Conservation (phyloP, 2,113 vertebrate species). For the Silurus asotus region DNA sequence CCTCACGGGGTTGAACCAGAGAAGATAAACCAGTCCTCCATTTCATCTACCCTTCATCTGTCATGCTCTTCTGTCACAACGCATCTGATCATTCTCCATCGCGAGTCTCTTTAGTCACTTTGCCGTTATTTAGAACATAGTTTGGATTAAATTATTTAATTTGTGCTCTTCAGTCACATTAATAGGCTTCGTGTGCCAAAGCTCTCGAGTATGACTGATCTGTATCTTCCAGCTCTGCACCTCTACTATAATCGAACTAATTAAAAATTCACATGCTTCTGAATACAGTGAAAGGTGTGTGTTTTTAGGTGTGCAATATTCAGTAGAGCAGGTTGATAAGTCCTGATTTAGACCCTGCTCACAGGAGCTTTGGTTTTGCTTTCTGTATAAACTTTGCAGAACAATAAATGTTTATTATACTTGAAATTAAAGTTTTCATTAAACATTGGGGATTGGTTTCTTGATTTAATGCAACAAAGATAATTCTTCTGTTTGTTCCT, state of each 20-base stretch:
- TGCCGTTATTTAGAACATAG: neutral
- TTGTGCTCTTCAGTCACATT: neutral
- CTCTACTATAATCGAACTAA: neutral
- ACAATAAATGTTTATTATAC: conserved; percentile 39
- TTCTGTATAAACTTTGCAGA: conserved; percentile 36
- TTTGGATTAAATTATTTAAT: neutral
- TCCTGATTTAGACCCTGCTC: neutral
- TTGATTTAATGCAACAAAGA: neutral
- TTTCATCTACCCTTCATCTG: neutral
- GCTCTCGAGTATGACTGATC: neutral
- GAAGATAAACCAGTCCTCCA: conserved; percentile 61
- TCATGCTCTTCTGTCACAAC: neutral
- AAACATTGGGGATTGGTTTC: neutral
- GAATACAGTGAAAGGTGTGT: neutral
- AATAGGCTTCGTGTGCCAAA: conserved; percentile 20
- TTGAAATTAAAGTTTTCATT: conserved; percentile 15
- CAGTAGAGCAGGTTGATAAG: neutral
- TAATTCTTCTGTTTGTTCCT: no score
- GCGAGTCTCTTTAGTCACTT: neutral
- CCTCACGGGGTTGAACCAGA: conserved; percentile 75
- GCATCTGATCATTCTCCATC: neutral
- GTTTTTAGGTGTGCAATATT: neutral
- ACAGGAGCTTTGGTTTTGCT: neutral
- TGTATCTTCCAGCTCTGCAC: neutral
- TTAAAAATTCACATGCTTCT: neutral